A percentile compares a stretch with the other conserved stretches of the same genome.
These are phyloP conservation scores for Allacma fusca DNA, from an alignment of 2,888 invertebrate species.

Conservation along the genomic window DNA sequence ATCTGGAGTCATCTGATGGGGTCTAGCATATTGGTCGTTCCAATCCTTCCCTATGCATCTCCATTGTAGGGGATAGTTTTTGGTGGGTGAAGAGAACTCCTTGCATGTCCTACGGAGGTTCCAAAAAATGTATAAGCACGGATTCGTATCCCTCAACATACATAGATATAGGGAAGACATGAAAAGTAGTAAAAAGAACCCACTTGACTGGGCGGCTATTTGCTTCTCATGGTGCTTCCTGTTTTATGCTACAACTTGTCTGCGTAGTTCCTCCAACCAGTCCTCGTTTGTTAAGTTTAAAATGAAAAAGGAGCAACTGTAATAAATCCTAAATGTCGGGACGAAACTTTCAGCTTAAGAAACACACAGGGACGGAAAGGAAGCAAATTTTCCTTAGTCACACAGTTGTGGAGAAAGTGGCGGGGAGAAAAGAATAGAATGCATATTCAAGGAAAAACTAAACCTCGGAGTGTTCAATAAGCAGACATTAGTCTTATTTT, in stretches of 20 bases:
- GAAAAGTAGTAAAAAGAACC: neutral
- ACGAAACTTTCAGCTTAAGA: constrained; percentile 24
- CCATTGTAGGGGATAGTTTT: no score
- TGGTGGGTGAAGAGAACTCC: no score
- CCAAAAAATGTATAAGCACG: no score
- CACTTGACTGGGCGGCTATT: constrained; percentile 38
- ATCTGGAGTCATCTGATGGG: no score
- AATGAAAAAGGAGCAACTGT: constrained; percentile 46
- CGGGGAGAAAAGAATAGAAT: constrained; percentile 13
- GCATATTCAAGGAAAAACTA: neutral
- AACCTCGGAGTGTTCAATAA: neutral
- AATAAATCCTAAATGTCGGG: constrained; percentile 47
- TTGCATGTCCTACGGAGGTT: no score
- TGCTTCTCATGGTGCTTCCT: constrained; percentile 33
- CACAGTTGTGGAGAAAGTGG: no score
- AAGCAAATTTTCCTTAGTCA: no score
- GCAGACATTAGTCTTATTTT: constrained; percentile 2
- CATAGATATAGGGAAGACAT: no score
- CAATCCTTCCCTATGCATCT: no score
- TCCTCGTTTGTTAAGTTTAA: constrained; percentile 42
- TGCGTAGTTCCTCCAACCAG: neutral
- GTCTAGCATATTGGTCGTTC: no score
- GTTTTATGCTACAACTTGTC: constrained; percentile 9
- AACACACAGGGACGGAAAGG: no score
- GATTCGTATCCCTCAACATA: no score